Conservation (phyloP, 2,113 vertebrate species). For the Oceanodroma tethys region DNA sequence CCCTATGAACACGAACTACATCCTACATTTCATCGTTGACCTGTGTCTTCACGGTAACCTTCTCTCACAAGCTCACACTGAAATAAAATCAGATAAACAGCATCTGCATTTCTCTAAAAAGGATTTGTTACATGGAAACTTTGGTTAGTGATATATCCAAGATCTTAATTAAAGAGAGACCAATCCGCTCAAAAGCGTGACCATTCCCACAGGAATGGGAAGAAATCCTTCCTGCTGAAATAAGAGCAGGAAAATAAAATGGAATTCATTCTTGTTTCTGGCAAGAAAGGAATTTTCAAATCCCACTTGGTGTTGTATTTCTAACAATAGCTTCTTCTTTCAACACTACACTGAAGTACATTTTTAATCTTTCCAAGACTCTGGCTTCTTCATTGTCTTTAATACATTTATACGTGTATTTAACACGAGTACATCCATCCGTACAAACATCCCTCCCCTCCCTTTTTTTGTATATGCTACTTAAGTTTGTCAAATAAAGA, state of each 20-base stretch:
- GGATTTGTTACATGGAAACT: background rate
- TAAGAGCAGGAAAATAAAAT: background rate
- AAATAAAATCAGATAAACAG: background rate
- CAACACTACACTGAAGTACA: background rate
- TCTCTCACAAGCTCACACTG: background rate
- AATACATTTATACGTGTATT: background rate
- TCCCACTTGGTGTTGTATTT: slow-evolving; percentile 32
- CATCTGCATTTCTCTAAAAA: background rate
- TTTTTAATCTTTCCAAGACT: background rate
- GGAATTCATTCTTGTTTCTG: slow-evolving; percentile 17
- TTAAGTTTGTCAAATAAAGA: background rate
- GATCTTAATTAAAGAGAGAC: background rate
- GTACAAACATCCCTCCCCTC: background rate
- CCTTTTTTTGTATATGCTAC: background rate
- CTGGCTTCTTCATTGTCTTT: background rate
- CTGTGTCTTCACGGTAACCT: background rate
- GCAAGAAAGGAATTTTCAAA: slow-evolving; percentile 38
- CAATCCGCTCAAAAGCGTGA: background rate
- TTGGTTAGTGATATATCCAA: background rate
- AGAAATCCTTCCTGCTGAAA: background rate
- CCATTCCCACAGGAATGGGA: background rate
- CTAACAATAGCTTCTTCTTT: slow-evolving; percentile 48
- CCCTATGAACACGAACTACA: background rate
- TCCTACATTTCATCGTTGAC: background rate
- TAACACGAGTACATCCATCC: background rate